Percentiles rank a stretch among this genome's conserved stretches.
Evolutionary conservation across 2,888 invertebrate species (phyloP).

Genomic region (Acrocyrtus sp.): DNA sequence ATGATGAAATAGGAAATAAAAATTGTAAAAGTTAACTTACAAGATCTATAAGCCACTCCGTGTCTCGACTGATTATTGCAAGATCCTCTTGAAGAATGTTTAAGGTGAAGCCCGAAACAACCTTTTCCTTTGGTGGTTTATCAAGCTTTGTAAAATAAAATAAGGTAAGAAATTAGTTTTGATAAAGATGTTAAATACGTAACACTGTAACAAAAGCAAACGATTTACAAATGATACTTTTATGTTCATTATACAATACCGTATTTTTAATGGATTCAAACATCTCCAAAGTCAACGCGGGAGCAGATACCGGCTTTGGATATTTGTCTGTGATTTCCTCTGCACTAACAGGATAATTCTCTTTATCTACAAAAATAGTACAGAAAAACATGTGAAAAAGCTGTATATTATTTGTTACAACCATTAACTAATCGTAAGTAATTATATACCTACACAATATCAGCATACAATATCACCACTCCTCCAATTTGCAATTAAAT

Average conservation of each 20-base stretch:
- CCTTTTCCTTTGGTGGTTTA: conserved; percentile 25
- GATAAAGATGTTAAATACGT: no score
- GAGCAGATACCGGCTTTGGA: conserved; percentile 33
- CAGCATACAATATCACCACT: no score
- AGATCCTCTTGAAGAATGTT: conserved; percentile 39
- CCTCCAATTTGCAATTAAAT: no score
- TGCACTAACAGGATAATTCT: conserved; percentile 24
- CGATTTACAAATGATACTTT: no score
- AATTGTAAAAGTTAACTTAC: conserved; percentile 23
- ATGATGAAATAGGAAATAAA: no score
- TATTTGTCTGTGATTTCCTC: conserved; percentile 32
- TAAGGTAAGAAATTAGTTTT: no score
- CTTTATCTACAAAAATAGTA: conserved; percentile 31
- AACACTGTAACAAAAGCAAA: no score
- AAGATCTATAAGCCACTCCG: conserved; percentile 48
- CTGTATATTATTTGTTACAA: neutral
- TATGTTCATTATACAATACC: conserved; percentile 25
- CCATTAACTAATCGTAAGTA: no score
- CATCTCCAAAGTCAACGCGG: conserved; percentile 36
- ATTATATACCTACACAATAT: no score
- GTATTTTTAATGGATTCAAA: conserved; percentile 29
- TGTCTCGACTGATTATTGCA: conserved; percentile 10
- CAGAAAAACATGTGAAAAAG: neutral
- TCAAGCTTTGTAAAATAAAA: conserved; percentile 27
- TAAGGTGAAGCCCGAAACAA: conserved; percentile 31